phyloP scores from a whole-genome alignment of 2,113 vertebrate species.

The Coracopsis vasa region DNA sequence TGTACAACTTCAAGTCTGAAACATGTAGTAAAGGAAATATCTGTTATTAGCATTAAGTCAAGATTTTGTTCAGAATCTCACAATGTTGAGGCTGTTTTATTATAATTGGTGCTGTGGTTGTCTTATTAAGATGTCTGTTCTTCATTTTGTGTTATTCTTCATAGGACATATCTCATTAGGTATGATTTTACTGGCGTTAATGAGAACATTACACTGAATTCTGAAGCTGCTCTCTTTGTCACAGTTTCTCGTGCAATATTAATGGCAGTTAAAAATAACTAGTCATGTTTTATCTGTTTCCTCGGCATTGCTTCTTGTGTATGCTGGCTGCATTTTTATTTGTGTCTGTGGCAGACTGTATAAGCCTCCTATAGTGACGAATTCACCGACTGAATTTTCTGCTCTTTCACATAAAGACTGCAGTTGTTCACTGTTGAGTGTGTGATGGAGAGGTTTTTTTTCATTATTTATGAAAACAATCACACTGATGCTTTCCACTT shows the following conservation, averaged over 20 bases:
- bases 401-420: background rate
- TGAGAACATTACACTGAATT: background rate
- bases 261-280: slow-evolving; percentile 25
- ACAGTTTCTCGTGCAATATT: slow-evolving; percentile 8
- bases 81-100: background rate
- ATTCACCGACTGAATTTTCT: background rate
- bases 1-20: background rate
- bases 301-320: background rate
- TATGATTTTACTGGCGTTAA: background rate
- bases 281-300: background rate
- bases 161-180: background rate
- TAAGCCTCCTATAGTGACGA: background rate
- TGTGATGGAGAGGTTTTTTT: background rate
- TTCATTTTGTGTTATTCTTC: background rate
- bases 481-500: background rate
- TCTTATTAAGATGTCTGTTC: background rate
- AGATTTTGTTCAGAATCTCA: background rate
- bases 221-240: background rate
- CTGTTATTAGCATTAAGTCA: background rate
- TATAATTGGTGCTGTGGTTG: background rate
- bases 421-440: background rate
- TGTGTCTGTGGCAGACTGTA: background rate
- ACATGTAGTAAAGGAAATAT: background rate
- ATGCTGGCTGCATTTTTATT: slow-evolving; percentile 12
- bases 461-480: slow-evolving; percentile 32